Base-by-base conservation (phyloP, 2,797 vertebrate genomes). In the Aulostomus chinensis region DNA sequence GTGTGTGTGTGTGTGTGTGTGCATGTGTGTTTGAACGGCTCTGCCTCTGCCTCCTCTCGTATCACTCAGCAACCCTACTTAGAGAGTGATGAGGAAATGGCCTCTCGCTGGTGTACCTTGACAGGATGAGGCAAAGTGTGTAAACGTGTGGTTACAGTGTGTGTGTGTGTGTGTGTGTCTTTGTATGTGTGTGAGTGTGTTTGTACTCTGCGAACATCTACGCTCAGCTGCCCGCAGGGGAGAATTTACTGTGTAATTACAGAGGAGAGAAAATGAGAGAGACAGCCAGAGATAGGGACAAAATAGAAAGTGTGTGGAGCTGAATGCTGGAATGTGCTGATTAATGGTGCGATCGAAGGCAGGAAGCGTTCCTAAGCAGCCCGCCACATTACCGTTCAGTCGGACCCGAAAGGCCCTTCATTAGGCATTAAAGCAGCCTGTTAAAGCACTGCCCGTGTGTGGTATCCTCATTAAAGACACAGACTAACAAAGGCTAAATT, bases 361-460 rank as follows among this genome's bases (percentile, higher is more conserved):
- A 52, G 66, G 69, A 66, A 50, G 66, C 55, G 59, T 81, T 81
- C 62, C 81, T 73, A 63, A 80, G 73, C 75, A 73, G 79, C 61
- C 50, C 4, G 59, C 51, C 83, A 83, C 76, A 82, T 82, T 83
- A 83, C 61, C 11, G 54, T 30, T 76, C 62, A 25, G 58, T 58
- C 62, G 64, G 81, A 84, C 65, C 72, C 66, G 51, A 58, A 74
- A 14, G 70, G 49, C 73, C 61, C 53, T 79, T 86, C 85, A 84
- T 84, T 84, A 84, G 77, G 79, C 77, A 75, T 83, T 83, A 80
- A 86, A 84, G 67, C 75, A 77, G 73, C 76, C 75, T 48, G 73
- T 82, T 81, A 83, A 85, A 85, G 80, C 63, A 73, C 66, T 78
- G 68, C 72, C 49, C 39, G 68, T 77, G 80, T 83, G 74, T 79